A percentile compares a stretch with the other conserved stretches of the same genome.
These are phyloP conservation scores for Neodiprion pinetum DNA, from an alignment of 1,140 invertebrate species.

Conservation along the genomic window DNA sequence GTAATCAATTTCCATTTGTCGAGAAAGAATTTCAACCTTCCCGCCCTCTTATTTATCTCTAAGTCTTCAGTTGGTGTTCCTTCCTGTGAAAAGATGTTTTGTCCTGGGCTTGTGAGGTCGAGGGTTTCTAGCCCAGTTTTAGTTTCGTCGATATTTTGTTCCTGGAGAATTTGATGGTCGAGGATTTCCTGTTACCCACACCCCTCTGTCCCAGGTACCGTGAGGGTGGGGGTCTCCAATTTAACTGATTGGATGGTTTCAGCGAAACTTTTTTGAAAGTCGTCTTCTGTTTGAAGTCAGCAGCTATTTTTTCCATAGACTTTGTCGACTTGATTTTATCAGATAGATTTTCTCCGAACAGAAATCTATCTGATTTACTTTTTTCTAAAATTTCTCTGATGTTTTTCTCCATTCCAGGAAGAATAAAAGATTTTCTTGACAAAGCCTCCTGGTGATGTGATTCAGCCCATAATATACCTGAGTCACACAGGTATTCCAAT, in stretches of 20 bases:
- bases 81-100: not conserved
- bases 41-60: slow-evolving; percentile 24
- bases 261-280: slow-evolving; percentile 13
- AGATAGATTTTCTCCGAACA: slow-evolving; percentile 25
- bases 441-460: slow-evolving; percentile 20
- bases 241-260: slow-evolving; percentile 12
- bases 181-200: not conserved
- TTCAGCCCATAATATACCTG: slow-evolving; percentile 24
- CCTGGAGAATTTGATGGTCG: not conserved
- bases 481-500: slow-evolving; percentile 24
- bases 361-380: slow-evolving; percentile 14
- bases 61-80: not conserved
- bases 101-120: not conserved
- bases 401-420: slow-evolving; percentile 24
- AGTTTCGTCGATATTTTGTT: not conserved
- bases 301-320: slow-evolving; percentile 10
- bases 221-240: slow-evolving; percentile 17
- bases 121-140: not conserved
- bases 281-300: slow-evolving; percentile 20
- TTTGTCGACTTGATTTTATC: slow-evolving; percentile 15
- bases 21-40: slow-evolving; percentile 14
- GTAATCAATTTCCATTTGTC: slow-evolving; percentile 16
- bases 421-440: slow-evolving; percentile 28
- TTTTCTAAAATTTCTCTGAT: slow-evolving; percentile 26
- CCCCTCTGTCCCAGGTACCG: slow-evolving; percentile 10